Evolutionary conservation across 1,140 invertebrate species (phyloP), one percentile per base, ranked within the genome.

Genomic region (Achatina immaculata): DNA sequence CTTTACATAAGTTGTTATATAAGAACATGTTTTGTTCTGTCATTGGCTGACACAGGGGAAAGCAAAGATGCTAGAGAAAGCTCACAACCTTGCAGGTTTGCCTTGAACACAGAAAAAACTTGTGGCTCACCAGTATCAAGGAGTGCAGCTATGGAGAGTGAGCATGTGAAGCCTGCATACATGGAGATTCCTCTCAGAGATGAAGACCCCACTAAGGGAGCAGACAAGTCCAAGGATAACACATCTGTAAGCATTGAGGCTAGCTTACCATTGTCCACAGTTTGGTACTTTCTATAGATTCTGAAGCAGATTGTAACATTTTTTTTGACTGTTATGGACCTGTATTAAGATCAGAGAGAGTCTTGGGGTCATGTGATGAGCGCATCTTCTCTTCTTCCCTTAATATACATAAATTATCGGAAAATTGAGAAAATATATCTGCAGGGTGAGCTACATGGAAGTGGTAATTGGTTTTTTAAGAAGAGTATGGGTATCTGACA

Each of bases 261-360:
- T 65, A 65, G 82, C 42, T 83, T 85, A 58, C 83, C 83, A 14
- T 3, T 87, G 21, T 86, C 85, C 14, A 87, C 77, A 85, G 83
- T 66, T 65, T 85, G 48, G 66, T 82, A 34, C 75, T 76, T 24
- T 69, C 77, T 0, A 77, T 77, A 14, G 81, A 78, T 40, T n/a
- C 19, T 31, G n/a, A 62, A 62, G 31, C n/a, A 62, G 58, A 28
- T 62, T 31, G 28, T 9, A 6, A 31, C 7, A 31, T 28, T 31
- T 62, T 62, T 58, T 48, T 48, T 48, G 7, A 11, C 45, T 48
- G 45, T n/a, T n/a, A n/a, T n/a, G n/a, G n/a, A n/a, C n/a, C n/a
- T n/a, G n/a, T n/a, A n/a, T n/a, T n/a, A n/a, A n/a, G n/a, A n/a
- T n/a, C n/a, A n/a, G n/a, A n/a, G n/a, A n/a, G n/a, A n/a, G n/a